Conservation (phyloP, 2,888 invertebrate genomes). For the Hofmannophila pseudospretella region DNA sequence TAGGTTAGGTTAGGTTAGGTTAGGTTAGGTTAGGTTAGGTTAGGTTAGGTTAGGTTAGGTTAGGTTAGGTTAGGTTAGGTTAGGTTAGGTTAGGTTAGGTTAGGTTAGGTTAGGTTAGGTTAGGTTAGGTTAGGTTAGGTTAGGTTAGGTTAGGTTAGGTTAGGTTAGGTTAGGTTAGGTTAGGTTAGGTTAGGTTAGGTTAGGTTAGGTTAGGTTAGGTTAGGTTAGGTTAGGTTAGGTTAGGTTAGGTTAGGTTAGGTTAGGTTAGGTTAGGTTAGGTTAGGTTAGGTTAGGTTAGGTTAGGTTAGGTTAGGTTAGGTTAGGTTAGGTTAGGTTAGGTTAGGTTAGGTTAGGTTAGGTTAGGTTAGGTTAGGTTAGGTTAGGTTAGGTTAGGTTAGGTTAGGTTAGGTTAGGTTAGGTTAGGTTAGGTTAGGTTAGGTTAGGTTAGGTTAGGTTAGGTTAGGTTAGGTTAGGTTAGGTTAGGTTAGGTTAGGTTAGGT, state of each 20-base stretch:
- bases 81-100: slow-evolving; percentile 17
- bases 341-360: slow-evolving; percentile 15
- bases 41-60: slow-evolving; percentile 14
- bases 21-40: slow-evolving; percentile 18
- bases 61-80: slow-evolving; percentile 18
- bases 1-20: slow-evolving; percentile 19
- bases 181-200: slow-evolving; percentile 15
- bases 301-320: slow-evolving; percentile 15
- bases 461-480: too few species aligned
- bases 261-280: slow-evolving; percentile 10
- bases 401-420: too few species aligned
- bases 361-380: slow-evolving; percentile 12
- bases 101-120: slow-evolving; percentile 16
- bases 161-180: slow-evolving; percentile 17
- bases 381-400: not conserved
- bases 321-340: slow-evolving; percentile 17
- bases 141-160: slow-evolving; percentile 19
- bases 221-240: slow-evolving; percentile 19
- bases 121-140: slow-evolving; percentile 19
- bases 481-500: too few species aligned
- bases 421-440: too few species aligned
- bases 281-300: slow-evolving; percentile 16
- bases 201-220: slow-evolving; percentile 15
- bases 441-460: too few species aligned
- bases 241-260: slow-evolving; percentile 11